Conservation (phyloP, 2,888 invertebrate species). For the Drosophila falleni region DNA sequence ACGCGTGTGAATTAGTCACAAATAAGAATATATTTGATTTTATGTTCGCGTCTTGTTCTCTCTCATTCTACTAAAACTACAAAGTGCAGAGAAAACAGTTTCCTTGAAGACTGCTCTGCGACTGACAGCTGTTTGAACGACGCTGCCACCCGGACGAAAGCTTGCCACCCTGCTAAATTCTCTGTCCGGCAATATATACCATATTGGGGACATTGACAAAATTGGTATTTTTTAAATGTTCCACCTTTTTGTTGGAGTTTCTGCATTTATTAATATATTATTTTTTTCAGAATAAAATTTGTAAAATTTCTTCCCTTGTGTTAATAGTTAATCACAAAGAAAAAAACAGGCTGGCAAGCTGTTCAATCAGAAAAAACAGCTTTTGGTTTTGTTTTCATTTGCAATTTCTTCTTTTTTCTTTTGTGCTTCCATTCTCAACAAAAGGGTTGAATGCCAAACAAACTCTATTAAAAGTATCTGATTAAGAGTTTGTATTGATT, state of each 20-base stretch:
- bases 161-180: no score
- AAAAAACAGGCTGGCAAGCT: constrained; percentile 18
- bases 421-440: constrained; percentile 50
- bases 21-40: constrained; percentile 16
- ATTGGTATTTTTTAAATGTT: no score
- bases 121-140: constrained; percentile 31
- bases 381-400: constrained; percentile 52
- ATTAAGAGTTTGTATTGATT: neutral
- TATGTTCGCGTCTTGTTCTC: constrained; percentile 27
- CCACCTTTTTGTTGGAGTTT: no score
- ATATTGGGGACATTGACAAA: no score
- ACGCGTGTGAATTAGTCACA: constrained; percentile 9
- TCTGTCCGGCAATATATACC: no score
- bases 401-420: constrained; percentile 20
- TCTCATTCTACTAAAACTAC: constrained; percentile 37
- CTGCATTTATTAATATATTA: no score
- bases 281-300: no score
- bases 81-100: constrained; percentile 24
- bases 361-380: neutral
- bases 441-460: neutral
- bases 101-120: constrained; percentile 19
- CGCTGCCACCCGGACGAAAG: no score
- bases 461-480: neutral
- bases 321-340: no score
- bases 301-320: no score